phyloP scores from a whole-genome alignment of 1,140 invertebrate species.

The Whitmania pigra region DNA sequence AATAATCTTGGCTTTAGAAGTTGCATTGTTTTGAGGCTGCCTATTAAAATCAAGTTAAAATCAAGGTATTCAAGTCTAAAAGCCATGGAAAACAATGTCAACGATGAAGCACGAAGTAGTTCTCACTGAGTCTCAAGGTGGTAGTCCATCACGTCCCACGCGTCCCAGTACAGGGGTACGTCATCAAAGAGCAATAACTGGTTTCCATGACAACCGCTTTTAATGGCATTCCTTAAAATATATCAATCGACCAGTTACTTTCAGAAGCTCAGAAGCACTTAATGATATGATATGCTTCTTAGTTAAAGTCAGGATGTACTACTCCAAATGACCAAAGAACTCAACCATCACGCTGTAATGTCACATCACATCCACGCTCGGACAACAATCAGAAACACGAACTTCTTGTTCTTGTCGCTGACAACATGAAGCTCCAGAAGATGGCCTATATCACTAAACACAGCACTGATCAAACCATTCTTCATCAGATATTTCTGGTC shows the following conservation, averaged over 20 bases:
- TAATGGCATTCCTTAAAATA: slow-evolving; percentile 35
- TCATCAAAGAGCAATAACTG: slow-evolving; percentile 48
- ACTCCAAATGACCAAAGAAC: too few species aligned
- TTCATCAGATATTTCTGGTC: slow-evolving; percentile 25
- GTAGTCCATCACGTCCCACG: slow-evolving; percentile 52
- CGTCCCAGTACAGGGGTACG: slow-evolving; percentile 50
- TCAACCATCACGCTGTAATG: too few species aligned
- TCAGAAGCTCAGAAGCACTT: too few species aligned
- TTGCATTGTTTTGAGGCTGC: slow-evolving; percentile 13
- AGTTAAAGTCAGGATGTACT: too few species aligned
- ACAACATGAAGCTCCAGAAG: slow-evolving; percentile 15
- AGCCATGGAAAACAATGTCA: too few species aligned
- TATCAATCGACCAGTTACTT: not conserved
- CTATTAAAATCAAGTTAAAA: not conserved
- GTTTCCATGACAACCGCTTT: slow-evolving; percentile 35
- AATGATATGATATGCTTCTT: too few species aligned
- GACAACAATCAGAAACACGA: not conserved
- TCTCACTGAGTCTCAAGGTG: slow-evolving; percentile 45
- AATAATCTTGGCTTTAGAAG: slow-evolving; percentile 29
- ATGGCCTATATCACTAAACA: slow-evolving; percentile 27
- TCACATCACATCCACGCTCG: not conserved
- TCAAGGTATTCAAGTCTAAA: too few species aligned
- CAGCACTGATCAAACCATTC: slow-evolving; percentile 26
- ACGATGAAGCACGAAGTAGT: not conserved
- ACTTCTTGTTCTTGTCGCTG: not conserved